phyloP scores from a whole-genome alignment of 2,113 vertebrate genomes.

The Nerophis lumbriciformis region DNA sequence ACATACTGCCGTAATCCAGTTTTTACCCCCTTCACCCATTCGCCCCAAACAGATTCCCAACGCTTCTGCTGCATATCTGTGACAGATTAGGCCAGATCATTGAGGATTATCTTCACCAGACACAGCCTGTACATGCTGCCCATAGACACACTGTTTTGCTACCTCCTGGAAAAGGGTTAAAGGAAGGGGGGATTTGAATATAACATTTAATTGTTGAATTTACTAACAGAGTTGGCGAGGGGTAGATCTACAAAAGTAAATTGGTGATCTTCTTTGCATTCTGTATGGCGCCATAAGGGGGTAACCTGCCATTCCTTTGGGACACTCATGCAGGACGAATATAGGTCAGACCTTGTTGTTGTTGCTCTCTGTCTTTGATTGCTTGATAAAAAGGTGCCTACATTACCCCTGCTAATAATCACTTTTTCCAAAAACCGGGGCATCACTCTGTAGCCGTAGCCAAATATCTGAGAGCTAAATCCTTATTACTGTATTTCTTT shows the following conservation, averaged over 20 bases:
- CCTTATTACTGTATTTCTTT: constrained; percentile 45
- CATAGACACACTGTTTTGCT: constrained; percentile 28
- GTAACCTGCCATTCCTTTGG: constrained; percentile 42
- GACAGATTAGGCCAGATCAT: constrained; percentile 77
- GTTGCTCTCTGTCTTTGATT: constrained; percentile 45
- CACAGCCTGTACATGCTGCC: constrained; percentile 58
- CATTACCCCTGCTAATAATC: constrained; percentile 32
- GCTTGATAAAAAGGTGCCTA: constrained; percentile 32
- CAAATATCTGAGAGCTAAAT: constrained; percentile 46
- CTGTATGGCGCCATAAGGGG: neutral
- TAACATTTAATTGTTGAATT: constrained; percentile 17
- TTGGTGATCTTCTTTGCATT: constrained; percentile 5
- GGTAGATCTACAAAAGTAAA: neutral
- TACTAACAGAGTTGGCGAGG: constrained; percentile 1
- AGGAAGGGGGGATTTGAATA: constrained; percentile 13
- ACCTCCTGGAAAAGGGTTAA: constrained; percentile 13
- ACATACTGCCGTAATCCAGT: constrained; percentile 70
- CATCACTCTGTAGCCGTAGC: constrained; percentile 19
- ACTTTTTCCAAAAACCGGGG: constrained; percentile 9
- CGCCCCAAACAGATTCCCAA: constrained; percentile 44
- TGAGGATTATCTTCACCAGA: constrained; percentile 71
- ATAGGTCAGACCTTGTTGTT: constrained; percentile 53
- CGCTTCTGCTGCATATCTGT: constrained; percentile 72
- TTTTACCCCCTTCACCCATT: constrained; percentile 27
- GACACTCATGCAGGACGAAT: constrained; percentile 40